phyloP scores from a whole-genome alignment of 2,888 invertebrate genomes.

The Tenthredo amoena region DNA sequence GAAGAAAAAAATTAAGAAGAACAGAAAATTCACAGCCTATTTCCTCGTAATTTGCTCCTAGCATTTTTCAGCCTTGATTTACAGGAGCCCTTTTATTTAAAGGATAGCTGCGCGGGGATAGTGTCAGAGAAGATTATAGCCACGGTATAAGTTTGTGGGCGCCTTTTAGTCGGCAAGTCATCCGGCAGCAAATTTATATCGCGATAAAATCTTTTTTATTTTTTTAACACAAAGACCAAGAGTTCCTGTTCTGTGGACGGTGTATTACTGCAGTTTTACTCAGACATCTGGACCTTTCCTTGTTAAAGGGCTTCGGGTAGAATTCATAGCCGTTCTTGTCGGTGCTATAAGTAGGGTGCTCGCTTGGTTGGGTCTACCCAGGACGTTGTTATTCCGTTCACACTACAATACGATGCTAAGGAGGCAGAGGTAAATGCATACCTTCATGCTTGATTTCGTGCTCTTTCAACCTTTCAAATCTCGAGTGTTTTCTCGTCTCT shows the following conservation, averaged over 20 bases:
- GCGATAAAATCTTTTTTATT: not conserved
- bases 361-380: not conserved
- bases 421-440: not conserved
- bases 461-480: not conserved
- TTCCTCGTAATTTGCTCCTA: not conserved
- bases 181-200: not conserved
- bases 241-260: not conserved
- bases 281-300: not conserved
- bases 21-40: conserved; percentile 29
- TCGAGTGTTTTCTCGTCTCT: not conserved
- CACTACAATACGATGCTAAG: not conserved
- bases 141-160: not conserved
- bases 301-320: not conserved
- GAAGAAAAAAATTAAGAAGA: not conserved
- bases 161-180: not conserved
- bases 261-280: not conserved
- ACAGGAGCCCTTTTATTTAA: conserved; percentile 2
- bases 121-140: not conserved
- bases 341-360: not conserved
- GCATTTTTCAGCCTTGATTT: conserved; percentile 6
- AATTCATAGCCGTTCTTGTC: not conserved
- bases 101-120: not conserved
- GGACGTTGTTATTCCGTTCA: not conserved
- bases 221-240: not conserved
- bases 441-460: conserved; percentile 10